Conservation (phyloP, 2,888 invertebrate species). For the Galerucella pusilla region DNA sequence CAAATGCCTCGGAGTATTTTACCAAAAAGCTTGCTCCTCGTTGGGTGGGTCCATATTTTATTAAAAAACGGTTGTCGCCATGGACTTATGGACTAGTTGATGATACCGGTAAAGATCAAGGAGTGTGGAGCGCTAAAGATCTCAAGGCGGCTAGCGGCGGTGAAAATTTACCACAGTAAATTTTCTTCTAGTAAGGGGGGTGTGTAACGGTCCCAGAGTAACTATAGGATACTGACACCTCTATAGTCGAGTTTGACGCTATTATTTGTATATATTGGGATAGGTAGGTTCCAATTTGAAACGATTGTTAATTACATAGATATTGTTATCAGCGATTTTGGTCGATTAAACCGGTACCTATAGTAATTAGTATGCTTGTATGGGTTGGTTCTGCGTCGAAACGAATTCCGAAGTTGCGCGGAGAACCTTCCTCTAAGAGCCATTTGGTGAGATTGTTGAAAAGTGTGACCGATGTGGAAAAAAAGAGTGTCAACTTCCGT, state of each 20-base stretch:
- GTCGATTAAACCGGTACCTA: neutral
- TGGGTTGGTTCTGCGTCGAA: neutral
- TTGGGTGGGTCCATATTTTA: constrained; percentile 21
- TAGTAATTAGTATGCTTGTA: neutral
- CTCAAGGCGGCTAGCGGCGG: too few species aligned
- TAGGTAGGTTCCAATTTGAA: neutral
- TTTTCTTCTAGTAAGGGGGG: too few species aligned
- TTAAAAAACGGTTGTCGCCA: constrained; percentile 20
- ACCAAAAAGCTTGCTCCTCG: constrained; percentile 45
- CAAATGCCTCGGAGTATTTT: constrained; percentile 42
- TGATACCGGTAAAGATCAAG: too few species aligned
- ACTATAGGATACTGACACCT: neutral
- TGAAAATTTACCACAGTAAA: too few species aligned
- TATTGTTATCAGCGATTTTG: neutral
- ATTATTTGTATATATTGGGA: neutral
- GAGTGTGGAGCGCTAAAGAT: too few species aligned
- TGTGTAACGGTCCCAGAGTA: constrained; percentile 7
- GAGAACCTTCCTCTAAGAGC: neutral
- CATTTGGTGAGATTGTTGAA: neutral
- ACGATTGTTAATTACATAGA: neutral
- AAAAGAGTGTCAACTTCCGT: neutral
- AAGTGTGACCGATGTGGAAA: neutral
- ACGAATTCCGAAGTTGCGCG: too few species aligned
- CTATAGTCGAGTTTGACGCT: too few species aligned
- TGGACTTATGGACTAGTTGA: constrained; percentile 20